Base-by-base conservation (phyloP, 2,888 invertebrate species). In the Poecilobothrus nobilitatus region DNA sequence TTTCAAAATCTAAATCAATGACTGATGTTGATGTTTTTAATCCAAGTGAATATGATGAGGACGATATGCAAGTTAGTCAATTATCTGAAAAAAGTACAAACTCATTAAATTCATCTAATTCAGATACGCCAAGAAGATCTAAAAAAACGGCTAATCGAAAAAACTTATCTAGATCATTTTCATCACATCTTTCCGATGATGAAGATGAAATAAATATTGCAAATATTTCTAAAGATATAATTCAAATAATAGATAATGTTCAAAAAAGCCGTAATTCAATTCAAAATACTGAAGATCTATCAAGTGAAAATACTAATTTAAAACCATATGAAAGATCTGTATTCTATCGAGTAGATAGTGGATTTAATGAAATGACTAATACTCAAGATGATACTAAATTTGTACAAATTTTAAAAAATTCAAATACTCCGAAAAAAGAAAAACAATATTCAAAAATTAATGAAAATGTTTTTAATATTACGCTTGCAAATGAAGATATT, bases 91-190 rank as follows among this genome's bases (percentile, higher is more conserved):
- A 75, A 41, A 75, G 74, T 37, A 77, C 78, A 44, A 74, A 75
- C 10, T 78, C 75, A 67, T 77, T 76, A 12, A 76, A 76, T 63
- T 78, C 78, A 1, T 78, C 78, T 6, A 77, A 76, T 64, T 76
- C 75, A 0, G 78, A 79, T 66, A 81, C 82, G 0, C 81, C 82
- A 10, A 76, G 78, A 7, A 72, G 77, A 12, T 78, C 77, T 53
- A 75, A 76, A 15, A 76, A 77, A 18, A 79, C 79, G 1, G 78
- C 79, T 0, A 80, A 78, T 73, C 78, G 81, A 10, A 81, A 80
- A 74, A 81, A 81, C 73, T 72, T 81, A 1, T 81, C 82, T n/a
- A 78, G 77, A 71, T 81, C 82, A 0, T 81, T 81, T 66, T 76
- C 76, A 12, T 75, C 74, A 44, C 78, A 78, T 70, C 72, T 74